Evolutionary conservation across 2,888 invertebrate genomes (phyloP), one percentile per base, ranked within the genome.

Genomic region (Anodontia alba): DNA sequence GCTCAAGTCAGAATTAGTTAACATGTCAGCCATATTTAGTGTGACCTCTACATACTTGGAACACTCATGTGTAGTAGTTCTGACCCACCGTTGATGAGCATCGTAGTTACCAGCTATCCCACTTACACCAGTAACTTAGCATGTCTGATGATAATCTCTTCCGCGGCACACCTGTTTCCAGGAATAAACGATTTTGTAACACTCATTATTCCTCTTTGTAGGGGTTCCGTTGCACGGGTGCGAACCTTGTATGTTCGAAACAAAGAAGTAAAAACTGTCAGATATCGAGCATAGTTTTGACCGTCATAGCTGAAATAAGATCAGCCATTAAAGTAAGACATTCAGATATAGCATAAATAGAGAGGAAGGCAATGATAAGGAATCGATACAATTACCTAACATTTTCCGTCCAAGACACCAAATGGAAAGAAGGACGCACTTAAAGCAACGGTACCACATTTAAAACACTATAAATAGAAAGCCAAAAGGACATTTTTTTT

Each of bases 221-320:
- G 46, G 5, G 84, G 68, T 17, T 79, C 81, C 12, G 72, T 54
- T 36, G 80, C 67, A 15, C 82, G 82, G n/a, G 88, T 83, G 57
- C 86, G 86, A 15, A 84, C 49, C 29, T 57, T 66, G 31, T 89
- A 84, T 42, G 85, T 76, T 38, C 86, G 0, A 26, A 26, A 46
- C 46, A 46, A 54, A 54, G 2, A 85, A 42, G 0, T 75, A 72
- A n/a, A 82, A 84, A 73, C 43, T 15, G 76, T 81, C 8, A 85
- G 67, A 71, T 84, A 86, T 29, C 87, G 31, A 17, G 86, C 81
- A 78, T 83, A 84, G 49, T 86, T 43, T 26, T 87, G 83, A 42
- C 84, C 81, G 36, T 73, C 83, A 75, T 81, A 88, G 42, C 81
- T 86, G 71, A 87, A 87, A 78, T 83, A 20, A 88, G n/a, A 29